Conservation (phyloP, 2,797 vertebrate species). For the Botia almorhae region DNA sequence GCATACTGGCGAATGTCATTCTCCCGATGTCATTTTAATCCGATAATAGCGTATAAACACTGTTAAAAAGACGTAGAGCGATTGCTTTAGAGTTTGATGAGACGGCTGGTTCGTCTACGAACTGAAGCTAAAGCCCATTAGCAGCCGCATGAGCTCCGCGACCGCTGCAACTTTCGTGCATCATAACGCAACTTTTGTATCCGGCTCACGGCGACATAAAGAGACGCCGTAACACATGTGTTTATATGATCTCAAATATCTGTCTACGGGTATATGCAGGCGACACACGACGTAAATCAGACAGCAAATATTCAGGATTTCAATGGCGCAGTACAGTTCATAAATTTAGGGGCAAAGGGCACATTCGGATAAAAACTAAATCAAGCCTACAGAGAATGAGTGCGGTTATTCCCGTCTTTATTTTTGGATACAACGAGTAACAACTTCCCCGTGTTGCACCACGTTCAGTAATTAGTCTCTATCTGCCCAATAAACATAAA, state of each 20-base stretch:
- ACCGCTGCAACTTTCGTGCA: constrained; percentile 11
- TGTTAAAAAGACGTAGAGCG: not conserved
- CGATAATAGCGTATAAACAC: not conserved
- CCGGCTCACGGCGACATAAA: not conserved
- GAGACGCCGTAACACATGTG: not conserved
- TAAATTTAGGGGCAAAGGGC: constrained; percentile 58
- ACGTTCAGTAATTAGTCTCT: not conserved
- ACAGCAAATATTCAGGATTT: not conserved
- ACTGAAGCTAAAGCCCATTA: constrained; percentile 14
- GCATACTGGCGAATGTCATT: not conserved
- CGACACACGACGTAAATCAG: not conserved
- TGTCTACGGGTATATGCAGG: not conserved
- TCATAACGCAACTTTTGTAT: constrained; percentile 29
- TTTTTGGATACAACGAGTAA: not conserved
- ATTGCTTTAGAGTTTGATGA: not conserved
- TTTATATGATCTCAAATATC: not conserved
- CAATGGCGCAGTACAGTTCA: constrained; percentile 47
- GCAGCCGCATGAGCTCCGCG: constrained; percentile 6
- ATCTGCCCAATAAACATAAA: constrained; percentile 18
- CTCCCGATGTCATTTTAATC: not conserved
- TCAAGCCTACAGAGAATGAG: not conserved
- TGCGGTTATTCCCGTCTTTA: not conserved
- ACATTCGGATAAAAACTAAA: constrained; percentile 45
- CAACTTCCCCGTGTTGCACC: not conserved
- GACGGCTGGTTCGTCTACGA: not conserved